Evolutionary conservation across 2,113 vertebrate genomes (phyloP), one percentile per base, ranked within the genome.

Genomic region (Corydoras maculifer): DNA sequence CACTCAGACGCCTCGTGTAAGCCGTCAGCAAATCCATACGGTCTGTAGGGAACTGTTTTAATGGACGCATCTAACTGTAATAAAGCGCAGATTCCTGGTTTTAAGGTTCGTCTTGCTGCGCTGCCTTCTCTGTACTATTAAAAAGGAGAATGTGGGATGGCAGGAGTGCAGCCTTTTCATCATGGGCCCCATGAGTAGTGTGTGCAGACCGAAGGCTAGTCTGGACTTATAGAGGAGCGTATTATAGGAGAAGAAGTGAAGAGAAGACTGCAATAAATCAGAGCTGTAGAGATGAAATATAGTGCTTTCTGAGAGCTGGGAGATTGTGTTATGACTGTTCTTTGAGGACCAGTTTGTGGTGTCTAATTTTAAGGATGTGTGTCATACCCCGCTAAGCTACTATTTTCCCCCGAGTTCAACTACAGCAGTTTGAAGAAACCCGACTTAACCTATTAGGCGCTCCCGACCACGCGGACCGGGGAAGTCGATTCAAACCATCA

Each of bases 121-220:
- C 69, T 61, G 60, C 67, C 60, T 58, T 62, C 59, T 49, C 32
- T 43, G 67, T 55, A 35, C 72, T 74, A 75, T 74, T 76, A 79
- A 74, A 77, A 76, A 25, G 4, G 68, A 62, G 72, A 75, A 72
- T 82, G 84, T 80, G 79, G 79, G 75, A 73, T 75, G 66, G 63
- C 75, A 80, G 83, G 78, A 84, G 79, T 73, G 74, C 12, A 0
- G 62, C 76, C 79, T 83, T 88, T 84, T 90, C 84, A 89, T 87
- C 84, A 86, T 72, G 63, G 70, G n/a, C 25, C 59, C 70, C 77
- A 75, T 85, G 79, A 69, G 74, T 57, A 62, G 76, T 78, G 76
- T 81, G 70, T 83, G 77, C 81, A 82, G 86, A 79, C 83, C 79
- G 31, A 69, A 72, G 65, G 76, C 78, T 82, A 82, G 83, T 80